Evolutionary conservation across 2,888 invertebrate genomes (phyloP).

Genomic region (Nemotelus nigrinus): DNA sequence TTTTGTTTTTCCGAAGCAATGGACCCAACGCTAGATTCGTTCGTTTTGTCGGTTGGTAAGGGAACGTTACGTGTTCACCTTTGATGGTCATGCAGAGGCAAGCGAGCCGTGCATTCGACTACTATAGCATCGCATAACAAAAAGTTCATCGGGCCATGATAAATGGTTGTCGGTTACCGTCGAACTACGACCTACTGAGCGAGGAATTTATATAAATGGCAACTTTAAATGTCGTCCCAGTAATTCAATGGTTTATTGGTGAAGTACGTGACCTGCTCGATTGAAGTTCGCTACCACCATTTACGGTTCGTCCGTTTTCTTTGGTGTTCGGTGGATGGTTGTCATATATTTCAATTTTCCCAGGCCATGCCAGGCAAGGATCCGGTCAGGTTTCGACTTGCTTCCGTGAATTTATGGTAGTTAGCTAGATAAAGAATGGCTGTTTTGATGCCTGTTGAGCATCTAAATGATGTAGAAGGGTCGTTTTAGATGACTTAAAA

Average conservation of each 20-base stretch:
- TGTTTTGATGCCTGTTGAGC: conserved; percentile 36
- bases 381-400: background rate
- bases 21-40: background rate
- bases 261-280: conserved; percentile 34
- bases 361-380: background rate
- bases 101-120: background rate
- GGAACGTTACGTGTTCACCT: background rate
- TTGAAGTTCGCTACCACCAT: background rate
- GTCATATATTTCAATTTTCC: conserved; percentile 25
- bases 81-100: conserved; percentile 5
- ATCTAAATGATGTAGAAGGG: conserved; percentile 25
- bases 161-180: conserved; percentile 38
- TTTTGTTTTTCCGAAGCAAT: background rate
- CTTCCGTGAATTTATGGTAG: conserved; percentile 9
- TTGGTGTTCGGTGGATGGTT: background rate
- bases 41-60: background rate
- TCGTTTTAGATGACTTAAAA: conserved; percentile 23
- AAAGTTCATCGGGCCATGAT: conserved; percentile 37
- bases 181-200: conserved; percentile 24
- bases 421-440: conserved; percentile 15
- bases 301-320: background rate
- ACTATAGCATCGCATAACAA: background rate
- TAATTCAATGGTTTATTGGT: conserved; percentile 42
- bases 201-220: conserved; percentile 43
- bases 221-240: conserved; percentile 43